Conservation (phyloP, 2,797 vertebrate species). For the Sebastes reedi region DNA sequence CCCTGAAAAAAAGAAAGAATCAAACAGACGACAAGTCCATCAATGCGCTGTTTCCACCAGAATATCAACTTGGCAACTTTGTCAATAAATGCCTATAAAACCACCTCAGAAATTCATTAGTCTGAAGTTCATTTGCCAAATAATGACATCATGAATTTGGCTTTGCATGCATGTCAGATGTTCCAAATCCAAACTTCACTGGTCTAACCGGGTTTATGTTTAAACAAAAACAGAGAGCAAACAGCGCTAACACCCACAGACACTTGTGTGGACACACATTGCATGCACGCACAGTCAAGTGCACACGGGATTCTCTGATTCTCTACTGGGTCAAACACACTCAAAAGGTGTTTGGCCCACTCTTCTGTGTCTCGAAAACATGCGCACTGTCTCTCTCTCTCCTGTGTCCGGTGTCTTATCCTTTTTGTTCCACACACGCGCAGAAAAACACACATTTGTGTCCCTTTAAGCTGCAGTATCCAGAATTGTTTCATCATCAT, state of each 20-base stretch:
- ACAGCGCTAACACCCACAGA: constrained; percentile 45
- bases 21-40: not conserved
- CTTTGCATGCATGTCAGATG: constrained; percentile 55
- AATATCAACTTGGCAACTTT: not conserved
- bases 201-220: constrained; percentile 74
- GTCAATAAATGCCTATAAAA: constrained; percentile 5
- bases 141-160: constrained; percentile 59
- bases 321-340: not conserved
- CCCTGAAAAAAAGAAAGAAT: not conserved
- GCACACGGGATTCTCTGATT: constrained; percentile 3
- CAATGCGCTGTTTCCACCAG: not conserved
- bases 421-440: not conserved
- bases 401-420: not conserved
- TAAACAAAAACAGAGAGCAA: constrained; percentile 73
- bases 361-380: not conserved
- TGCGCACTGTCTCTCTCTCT: not conserved
- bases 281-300: constrained; percentile 15
- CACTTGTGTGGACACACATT: constrained; percentile 18
- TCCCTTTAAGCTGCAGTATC: not conserved
- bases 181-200: constrained; percentile 52
- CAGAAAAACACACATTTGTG: not conserved
- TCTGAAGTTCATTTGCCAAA: constrained; percentile 30
- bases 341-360: constrained; percentile 1
- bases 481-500: too few relatives aligned
- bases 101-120: not conserved